Evolutionary conservation across 2,888 invertebrate species (phyloP), one percentile per base, ranked within the genome.

Genomic region (Polyommatus icarus): DNA sequence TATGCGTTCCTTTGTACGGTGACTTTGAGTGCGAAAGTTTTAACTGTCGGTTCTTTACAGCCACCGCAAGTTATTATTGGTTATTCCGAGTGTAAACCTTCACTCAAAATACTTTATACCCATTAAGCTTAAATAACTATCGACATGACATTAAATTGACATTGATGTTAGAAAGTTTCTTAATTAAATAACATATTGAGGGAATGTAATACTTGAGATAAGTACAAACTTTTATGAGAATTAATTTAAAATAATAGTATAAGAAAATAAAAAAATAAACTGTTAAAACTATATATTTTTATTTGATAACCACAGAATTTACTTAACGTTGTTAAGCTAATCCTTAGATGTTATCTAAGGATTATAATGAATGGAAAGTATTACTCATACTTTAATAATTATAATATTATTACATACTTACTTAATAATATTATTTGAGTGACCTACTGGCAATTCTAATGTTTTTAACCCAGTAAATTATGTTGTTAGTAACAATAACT

Each of bases 11-110:
- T 84, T 83, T 85, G 83, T 83, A 79, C 81, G 77, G 79, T 79
- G 86, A 87, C 86, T 82, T 86, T 83, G 84, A 86, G 86, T 83
- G 85, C 85, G 82, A 84, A 86, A 90, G 85, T 89, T 90, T 90
- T 90, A 88, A 89, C 85, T 84, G 84, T 78, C 73, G 79, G 73
- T 80, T 76, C 80, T 89, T 90, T 90, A 90, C 84, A 85, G 50
- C 82, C 79, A 83, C 80, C 81, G 81, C 83, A 82, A 82, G 82
- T 83, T 83, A 85, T 86, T 84, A 79, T 79, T 79, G 79, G 59
- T 79, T 79, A 78, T 79, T 76, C 85, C 84, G 46, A 71, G 77
- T 84, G 83, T 20, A 46, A 46, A 75, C 20, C 75, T 15, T 67
- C 67, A 67, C 67, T 67, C 67, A 67, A 67, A 29, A 67, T 29